phyloP scores from a whole-genome alignment of 2,113 vertebrate genomes.

The Paracanthobrama guichenoti region DNA sequence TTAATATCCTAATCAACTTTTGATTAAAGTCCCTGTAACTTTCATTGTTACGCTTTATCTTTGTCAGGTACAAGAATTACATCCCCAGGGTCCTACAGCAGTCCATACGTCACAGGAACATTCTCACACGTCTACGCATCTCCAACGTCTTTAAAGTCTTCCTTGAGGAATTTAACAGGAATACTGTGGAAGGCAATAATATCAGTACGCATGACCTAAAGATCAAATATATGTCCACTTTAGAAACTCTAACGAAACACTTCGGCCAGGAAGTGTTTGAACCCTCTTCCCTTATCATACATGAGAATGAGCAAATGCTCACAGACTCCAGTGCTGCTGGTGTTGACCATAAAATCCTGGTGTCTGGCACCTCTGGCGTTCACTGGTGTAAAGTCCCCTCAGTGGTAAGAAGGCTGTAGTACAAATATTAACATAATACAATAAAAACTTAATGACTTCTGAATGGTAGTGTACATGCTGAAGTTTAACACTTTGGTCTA shows the following conservation, averaged over 20 bases:
- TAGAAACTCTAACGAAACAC: slow-evolving; percentile 82
- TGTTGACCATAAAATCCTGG: slow-evolving; percentile 73
- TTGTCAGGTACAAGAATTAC: slow-evolving; percentile 73
- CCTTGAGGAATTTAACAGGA: slow-evolving; percentile 85
- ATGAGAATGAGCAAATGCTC: slow-evolving; percentile 75
- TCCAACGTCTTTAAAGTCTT: slow-evolving; percentile 86
- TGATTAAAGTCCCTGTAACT: not conserved
- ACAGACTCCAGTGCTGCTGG: slow-evolving; percentile 48
- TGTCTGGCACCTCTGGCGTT: slow-evolving; percentile 82
- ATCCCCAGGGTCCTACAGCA: slow-evolving; percentile 82
- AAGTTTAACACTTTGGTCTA: not conserved
- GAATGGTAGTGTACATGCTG: not conserved
- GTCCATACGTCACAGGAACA: slow-evolving; percentile 82
- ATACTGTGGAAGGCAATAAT: slow-evolving; percentile 79
- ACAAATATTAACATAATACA: not conserved
- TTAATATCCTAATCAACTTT: not conserved
- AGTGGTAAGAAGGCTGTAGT: slow-evolving; percentile 65
- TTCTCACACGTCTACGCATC: slow-evolving; percentile 83
- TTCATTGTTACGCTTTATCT: not conserved
- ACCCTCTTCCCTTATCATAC: slow-evolving; percentile 76
- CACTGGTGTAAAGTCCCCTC: slow-evolving; percentile 78
- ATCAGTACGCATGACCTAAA: slow-evolving; percentile 83
- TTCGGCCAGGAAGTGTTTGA: slow-evolving; percentile 78
- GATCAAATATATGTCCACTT: slow-evolving; percentile 85
- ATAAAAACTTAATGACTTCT: not conserved